Percentiles rank a stretch among this genome's conserved stretches.
Evolutionary conservation across 2,113 vertebrate species (phyloP).

Genomic region (Nycticryphes semicollaris): DNA sequence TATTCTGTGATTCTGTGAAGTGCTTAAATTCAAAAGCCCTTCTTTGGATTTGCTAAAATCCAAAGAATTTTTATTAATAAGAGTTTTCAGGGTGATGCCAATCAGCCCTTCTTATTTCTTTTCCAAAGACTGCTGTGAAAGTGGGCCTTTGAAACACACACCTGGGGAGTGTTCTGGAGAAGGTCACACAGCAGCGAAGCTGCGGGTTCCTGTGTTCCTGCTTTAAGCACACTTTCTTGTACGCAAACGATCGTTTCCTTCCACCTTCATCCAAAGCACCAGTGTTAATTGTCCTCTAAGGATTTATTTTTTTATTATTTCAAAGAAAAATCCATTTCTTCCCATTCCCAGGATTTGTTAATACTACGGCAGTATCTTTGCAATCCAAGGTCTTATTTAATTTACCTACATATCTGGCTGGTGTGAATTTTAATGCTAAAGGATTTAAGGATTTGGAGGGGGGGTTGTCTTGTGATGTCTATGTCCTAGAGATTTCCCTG

Average conservation of each 20-base stretch:
- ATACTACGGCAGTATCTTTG: neutral
- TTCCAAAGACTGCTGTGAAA: conserved; percentile 2
- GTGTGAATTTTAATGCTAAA: neutral
- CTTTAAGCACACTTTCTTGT: neutral
- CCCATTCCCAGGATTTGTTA: neutral
- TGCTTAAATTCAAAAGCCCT: neutral
- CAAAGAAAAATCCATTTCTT: neutral
- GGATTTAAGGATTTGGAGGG: neutral
- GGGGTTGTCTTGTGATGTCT: neutral
- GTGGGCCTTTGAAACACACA: neutral
- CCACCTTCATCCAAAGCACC: neutral
- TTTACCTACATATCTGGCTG: neutral
- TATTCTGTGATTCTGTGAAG: too few relatives aligned
- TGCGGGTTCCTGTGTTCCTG: neutral
- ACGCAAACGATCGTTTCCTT: neutral
- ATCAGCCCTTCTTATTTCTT: neutral
- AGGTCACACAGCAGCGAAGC: neutral
- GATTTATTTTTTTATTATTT: neutral
- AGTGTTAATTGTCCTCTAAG: neutral
- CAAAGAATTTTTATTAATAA: neutral
- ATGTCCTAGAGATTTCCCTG: neutral
- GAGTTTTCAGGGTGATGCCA: neutral
- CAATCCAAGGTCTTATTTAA: neutral
- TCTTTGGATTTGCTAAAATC: neutral
- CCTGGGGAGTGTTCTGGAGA: neutral